Base-by-base conservation (phyloP, 2,888 invertebrate species). In the Aphidoletes aphidimyza region DNA sequence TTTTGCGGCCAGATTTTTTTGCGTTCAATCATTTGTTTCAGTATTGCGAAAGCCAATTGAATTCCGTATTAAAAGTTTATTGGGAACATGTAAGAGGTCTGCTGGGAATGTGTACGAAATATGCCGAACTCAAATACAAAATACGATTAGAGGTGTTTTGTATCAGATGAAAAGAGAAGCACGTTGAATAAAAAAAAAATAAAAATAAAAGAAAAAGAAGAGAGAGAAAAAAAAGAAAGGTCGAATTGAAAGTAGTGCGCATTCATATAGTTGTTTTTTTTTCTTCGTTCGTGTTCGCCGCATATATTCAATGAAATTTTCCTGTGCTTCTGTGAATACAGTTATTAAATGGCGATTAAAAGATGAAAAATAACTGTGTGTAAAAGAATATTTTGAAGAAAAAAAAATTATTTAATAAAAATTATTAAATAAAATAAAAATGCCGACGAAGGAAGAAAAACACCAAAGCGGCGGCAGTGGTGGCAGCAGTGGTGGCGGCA, bases 11-110 rank as follows among this genome's bases (percentile, higher is more conserved):
- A 69, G 69, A 69, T 69, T 69, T 69, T 47, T 69, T 69, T 34
- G 69, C 69, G 69, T 69, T 69, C 69, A 69, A 69, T 69, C 69
- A n/a, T 69, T 69, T 69, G 69, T 69, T 69, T 69, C 69, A 69
- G 69, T 54, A 54, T 69, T 69, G 69, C 69, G 69, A 69, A 69
- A 69, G 69, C 30, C 69, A 26, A 69, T 69, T 69, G 30, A 30
- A 69, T 69, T 69, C 34, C 69, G 69, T 69, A 69, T 69, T 69
- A 17, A 69, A 69, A n/a, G 42, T 42, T 69, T 34, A 69, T 69
- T 69, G 69, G 69, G 69, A 69, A 34, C 69, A 30, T 30, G 69
- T 69, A 69, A 69, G 69, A 69, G 69, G 69, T 69, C 14, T 69
- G 69, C 69, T 30, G 69, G 69, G 69, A 69, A 69, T n/a, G n/a